A percentile compares a stretch with the other conserved stretches of the same genome.
Evolutionary conservation across 2,113 vertebrate species (phyloP).

Genomic region (Trichechus manatus): DNA sequence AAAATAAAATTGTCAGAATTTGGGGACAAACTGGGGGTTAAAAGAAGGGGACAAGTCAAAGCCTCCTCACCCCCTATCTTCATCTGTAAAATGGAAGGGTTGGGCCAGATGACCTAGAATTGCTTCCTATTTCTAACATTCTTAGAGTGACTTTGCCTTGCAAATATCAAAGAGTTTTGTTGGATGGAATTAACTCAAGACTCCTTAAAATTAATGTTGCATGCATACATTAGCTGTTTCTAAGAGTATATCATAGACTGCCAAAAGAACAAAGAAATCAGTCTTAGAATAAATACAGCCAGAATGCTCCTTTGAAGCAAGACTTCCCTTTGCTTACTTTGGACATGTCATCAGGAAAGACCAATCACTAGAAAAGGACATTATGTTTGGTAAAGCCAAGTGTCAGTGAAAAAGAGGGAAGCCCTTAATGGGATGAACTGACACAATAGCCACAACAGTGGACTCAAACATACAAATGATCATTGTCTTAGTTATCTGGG

Average conservation of each 20-base stretch:
- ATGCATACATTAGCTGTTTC: neutral
- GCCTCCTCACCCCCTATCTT: neutral
- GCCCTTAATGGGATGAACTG: neutral
- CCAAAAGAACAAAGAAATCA: neutral
- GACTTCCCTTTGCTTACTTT: neutral
- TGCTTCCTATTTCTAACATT: neutral
- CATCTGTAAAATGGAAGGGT: neutral
- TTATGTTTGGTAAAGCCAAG: neutral
- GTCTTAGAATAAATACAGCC: neutral
- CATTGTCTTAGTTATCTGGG: too few species aligned
- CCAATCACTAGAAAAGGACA: neutral
- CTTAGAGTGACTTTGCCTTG: slow-evolving; percentile 19
- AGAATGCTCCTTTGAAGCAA: neutral
- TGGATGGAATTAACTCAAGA: slow-evolving; percentile 60
- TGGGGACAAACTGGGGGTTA: neutral
- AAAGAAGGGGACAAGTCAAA: neutral
- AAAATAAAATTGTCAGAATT: slow-evolving; percentile 5
- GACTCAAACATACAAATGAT: neutral
- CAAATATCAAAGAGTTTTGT: slow-evolving; percentile 55
- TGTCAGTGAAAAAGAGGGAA: neutral
- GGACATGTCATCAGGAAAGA: neutral
- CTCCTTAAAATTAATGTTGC: neutral
- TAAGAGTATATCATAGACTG: neutral
- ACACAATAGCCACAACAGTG: neutral
- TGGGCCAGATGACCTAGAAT: neutral